phyloP scores from a whole-genome alignment of 2,888 invertebrate species.

The Phengaris arion region DNA sequence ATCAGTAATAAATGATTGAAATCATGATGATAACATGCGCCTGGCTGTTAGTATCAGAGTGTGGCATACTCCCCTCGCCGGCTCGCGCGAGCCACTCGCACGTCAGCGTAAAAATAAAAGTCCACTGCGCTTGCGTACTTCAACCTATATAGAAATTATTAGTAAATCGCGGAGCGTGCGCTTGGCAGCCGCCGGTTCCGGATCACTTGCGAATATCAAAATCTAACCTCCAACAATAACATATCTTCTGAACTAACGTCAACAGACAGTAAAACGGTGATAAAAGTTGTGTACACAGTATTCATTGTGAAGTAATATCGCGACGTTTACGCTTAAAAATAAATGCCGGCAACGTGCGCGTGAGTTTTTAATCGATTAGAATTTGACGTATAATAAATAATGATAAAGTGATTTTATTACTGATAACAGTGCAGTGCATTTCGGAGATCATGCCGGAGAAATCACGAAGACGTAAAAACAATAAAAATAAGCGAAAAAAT shows the following conservation, averaged over 20 bases:
- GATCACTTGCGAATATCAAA: constrained; percentile 66
- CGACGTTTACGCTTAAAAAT: constrained; percentile 62
- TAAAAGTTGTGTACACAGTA: constrained; percentile 34
- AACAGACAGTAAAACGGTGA: neutral
- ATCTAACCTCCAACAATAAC: constrained; percentile 56
- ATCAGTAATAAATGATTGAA: constrained; percentile 67
- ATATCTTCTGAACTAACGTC: constrained; percentile 40
- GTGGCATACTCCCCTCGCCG: constrained; percentile 62
- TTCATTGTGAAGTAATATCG: constrained; percentile 43
- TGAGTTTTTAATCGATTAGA: constrained; percentile 51
- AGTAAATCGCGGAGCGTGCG: constrained; percentile 76
- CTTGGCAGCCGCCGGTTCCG: constrained; percentile 71
- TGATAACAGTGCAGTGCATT: constrained; percentile 63
- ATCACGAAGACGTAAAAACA: constrained; percentile 68
- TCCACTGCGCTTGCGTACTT: constrained; percentile 73
- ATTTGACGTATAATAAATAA: constrained; percentile 56
- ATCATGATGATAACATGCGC: constrained; percentile 66
- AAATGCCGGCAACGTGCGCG: constrained; percentile 58
- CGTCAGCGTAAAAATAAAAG: constrained; percentile 78
- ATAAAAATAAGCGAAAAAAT: constrained; percentile 72
- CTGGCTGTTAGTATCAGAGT: constrained; percentile 55
- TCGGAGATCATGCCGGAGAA: constrained; percentile 67
- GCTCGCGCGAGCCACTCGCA: constrained; percentile 67
- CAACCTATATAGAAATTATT: constrained; percentile 77
- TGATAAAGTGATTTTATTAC: constrained; percentile 55